A percentile compares a stretch with the other conserved stretches of the same genome.
phyloP scores from a whole-genome alignment of 2,113 vertebrate genomes.

The Euleptes europaea region DNA sequence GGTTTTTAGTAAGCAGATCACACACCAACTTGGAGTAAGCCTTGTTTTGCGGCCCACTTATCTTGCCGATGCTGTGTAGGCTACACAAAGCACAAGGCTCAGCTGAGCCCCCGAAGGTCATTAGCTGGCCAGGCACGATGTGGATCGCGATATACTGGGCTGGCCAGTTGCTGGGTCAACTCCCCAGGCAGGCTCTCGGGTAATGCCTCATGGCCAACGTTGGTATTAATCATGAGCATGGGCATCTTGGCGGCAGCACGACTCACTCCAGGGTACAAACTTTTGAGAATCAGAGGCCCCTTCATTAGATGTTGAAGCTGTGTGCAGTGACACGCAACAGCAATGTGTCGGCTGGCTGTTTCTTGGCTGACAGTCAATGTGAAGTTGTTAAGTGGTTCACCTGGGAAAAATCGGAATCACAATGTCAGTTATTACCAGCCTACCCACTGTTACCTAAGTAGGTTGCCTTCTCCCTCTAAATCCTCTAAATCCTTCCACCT shows the following conservation, averaged over 20 bases:
- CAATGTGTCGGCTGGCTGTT: not conserved
- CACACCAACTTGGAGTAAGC: slow-evolving; percentile 89
- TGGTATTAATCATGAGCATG: slow-evolving; percentile 89
- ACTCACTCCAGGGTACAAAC: no score
- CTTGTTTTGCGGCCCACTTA: slow-evolving; percentile 84
- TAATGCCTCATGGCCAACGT: slow-evolving; percentile 85
- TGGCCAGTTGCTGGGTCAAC: slow-evolving; percentile 85
- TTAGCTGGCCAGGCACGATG: slow-evolving; percentile 88
- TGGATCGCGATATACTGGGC: slow-evolving; percentile 96
- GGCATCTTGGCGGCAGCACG: slow-evolving; percentile 77
- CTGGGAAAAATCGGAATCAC: not conserved
- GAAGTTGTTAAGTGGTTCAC: not conserved
- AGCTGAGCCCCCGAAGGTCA: slow-evolving; percentile 88
- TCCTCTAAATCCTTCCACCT: not conserved
- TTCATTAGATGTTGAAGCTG: no score
- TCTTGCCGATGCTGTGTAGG: slow-evolving; percentile 93
- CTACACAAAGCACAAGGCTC: slow-evolving; percentile 92
- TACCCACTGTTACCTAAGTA: no score
- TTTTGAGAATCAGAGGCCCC: no score
- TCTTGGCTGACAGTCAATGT: not conserved
- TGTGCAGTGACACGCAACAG: not conserved
- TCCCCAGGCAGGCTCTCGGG: slow-evolving; percentile 82
- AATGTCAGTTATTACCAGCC: no score
- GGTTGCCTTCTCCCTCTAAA: no score
- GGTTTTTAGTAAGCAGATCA: slow-evolving; percentile 86